Evolutionary conservation across 1,140 invertebrate species (phyloP), one percentile per base, ranked within the genome.

Genomic region (Coboldia fuscipes): DNA sequence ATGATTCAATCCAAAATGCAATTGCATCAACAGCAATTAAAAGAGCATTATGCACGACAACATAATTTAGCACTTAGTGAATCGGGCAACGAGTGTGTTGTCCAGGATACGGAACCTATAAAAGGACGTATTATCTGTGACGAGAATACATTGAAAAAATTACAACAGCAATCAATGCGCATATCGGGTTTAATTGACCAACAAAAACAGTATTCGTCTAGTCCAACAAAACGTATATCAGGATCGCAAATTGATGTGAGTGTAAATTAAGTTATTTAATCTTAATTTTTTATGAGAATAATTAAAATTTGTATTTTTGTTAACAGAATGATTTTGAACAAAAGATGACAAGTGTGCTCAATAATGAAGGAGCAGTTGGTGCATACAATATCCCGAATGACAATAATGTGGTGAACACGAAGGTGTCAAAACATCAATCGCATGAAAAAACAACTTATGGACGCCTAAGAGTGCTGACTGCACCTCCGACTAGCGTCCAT

Each of bases 381-480:
- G 19, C 19, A 14, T 18, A 10, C 13, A 30, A 36, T 30, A 30
- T 22, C 17, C n/a, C 13, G 14, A 35, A 24, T 26, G 17, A 17
- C 13, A 34, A 35, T 19, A 15, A 27, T n/a, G n/a, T n/a, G n/a
- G n/a, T n/a, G n/a, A n/a, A n/a, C n/a, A n/a, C n/a, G 18, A 17
- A 35, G 22, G 24, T 17, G 4, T 26, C 23, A 13, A 18, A 13
- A 8, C 33, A 28, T 15, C 14, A 22, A 16, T 18, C 15, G 14
- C 18, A 36, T n/a, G 30, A 36, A 18, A 30, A 36, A 31, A 61
- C 68, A 6, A 70, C 66, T 2, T 53, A 71, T 43, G 68, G 69
- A 2, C 51, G 70, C 0, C 51, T 72, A 16, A 54, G 70, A 13
- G 68, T 73, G 10, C 61, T 70, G 7, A 66, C 68, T 16, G 61